Evolutionary conservation across 2,797 vertebrate species (phyloP), one percentile per base, ranked within the genome.

Genomic region (Telmatherina bonti): DNA sequence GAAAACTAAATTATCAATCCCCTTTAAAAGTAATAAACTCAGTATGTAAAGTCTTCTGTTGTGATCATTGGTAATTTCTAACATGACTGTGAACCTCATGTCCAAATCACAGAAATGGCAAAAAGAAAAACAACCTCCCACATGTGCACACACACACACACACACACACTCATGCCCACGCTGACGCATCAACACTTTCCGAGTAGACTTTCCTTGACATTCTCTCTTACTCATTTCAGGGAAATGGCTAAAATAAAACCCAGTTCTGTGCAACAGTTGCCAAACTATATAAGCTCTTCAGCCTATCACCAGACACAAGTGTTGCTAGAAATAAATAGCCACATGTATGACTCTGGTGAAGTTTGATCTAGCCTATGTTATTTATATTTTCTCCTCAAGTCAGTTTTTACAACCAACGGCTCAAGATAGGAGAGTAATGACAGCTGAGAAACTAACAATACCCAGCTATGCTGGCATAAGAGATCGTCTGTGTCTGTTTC

Each of bases 51-150:
- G 24, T 20, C 20, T 1, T 33, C 54, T 10, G n/a, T 45, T 3
- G 1, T 9, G 35, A 5, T 59, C 54, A 61, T 15, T 43, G 31
- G 58, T 70, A 36, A 61, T 47, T 72, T 49, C 30, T 43, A 57
- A 54, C 49, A 60, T 78, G 49, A 64, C 68, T 10, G 15, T 41
- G 55, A 51, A 16, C 58, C 62, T 66, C 74, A 87, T 81, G 85
- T 81, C 38, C 56, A 66, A 76, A 85, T 83, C 65, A 63, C 29
- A 60, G 18, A 69, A 83, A 77, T 62, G 70, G 54, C 53, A 61
- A 41, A 66, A 77, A 62, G 30, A 58, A 41, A 82, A 81, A 76
- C 79, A 79, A 66, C 53, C 12, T 70, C 43, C 72, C 53, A 62
- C 41, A 20, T 38, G n/a, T n/a, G n/a, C n/a, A 35, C 63, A 43